Conservation (phyloP, 2,113 vertebrate species). For the Ornithorhynchus anatinus region DNA sequence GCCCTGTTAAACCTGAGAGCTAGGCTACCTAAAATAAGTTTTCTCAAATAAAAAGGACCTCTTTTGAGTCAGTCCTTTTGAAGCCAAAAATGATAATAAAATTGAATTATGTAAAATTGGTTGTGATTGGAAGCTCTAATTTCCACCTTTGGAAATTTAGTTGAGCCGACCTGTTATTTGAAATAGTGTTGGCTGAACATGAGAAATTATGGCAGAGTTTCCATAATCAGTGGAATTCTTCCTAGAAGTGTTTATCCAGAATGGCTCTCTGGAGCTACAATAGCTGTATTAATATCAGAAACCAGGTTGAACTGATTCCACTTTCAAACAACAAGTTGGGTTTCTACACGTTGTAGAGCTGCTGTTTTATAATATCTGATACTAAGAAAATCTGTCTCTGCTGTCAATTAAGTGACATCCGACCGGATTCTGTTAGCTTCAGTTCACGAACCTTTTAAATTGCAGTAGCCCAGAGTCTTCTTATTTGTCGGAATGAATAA, state of each 20-base stretch:
- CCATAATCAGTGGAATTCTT: not conserved
- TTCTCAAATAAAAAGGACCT: not conserved
- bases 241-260: fast-evolving
- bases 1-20: too few relatives aligned
- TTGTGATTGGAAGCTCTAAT: too few relatives aligned
- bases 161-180: too few relatives aligned
- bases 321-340: fast-evolving
- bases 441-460: not conserved
- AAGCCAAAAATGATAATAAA: not conserved
- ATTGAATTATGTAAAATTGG: not conserved
- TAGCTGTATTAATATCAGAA: not conserved
- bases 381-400: not conserved
- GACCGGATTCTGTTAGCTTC: not conserved
- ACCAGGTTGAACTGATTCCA: not conserved
- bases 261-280: not conserved
- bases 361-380: not conserved
- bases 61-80: not conserved
- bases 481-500: conserved; percentile 46
- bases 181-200: not conserved
- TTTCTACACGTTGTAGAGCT: not conserved
- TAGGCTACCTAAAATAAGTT: too few relatives aligned
- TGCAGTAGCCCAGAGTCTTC: conserved; percentile 1
- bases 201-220: not conserved
- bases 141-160: too few relatives aligned
- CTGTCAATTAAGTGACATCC: fast-evolving